A percentile compares a stretch with the other conserved stretches of the same genome.
phyloP scores from a whole-genome alignment of 2,888 invertebrate species.

The Emesis castigata region DNA sequence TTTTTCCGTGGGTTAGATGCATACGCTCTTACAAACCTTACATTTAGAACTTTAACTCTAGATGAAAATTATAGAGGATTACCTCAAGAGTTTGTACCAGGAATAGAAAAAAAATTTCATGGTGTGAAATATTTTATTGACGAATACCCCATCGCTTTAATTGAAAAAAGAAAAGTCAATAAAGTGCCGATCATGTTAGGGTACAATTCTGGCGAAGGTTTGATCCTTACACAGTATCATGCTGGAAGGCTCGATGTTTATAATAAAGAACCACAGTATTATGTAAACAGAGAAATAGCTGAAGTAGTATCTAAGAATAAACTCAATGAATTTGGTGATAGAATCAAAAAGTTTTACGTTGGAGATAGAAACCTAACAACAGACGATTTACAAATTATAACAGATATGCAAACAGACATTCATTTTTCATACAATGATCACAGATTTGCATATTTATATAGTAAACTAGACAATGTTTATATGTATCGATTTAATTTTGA shows the following conservation, averaged over 20 bases:
- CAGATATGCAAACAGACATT: conserved; percentile 62
- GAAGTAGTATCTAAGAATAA: conserved; percentile 50
- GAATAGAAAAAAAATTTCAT: conserved; percentile 71
- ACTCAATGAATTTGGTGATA: conserved; percentile 60
- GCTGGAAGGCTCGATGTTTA: conserved; percentile 63
- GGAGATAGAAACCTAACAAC: conserved; percentile 62
- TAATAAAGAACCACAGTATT: conserved; percentile 64
- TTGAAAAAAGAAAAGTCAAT: conserved; percentile 65
- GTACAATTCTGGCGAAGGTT: conserved; percentile 71
- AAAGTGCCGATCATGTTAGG: conserved; percentile 71
- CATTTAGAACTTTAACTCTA: conserved; percentile 65
- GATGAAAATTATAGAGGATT: conserved; percentile 71
- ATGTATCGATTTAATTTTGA: conserved; percentile 69
- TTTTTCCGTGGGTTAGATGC: conserved; percentile 67
- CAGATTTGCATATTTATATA: conserved; percentile 64
- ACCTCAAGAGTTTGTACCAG: conserved; percentile 72
- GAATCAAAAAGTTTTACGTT: conserved; percentile 69
- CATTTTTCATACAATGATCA: conserved; percentile 67
- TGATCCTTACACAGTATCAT: conserved; percentile 55
- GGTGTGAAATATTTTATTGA: conserved; percentile 70
- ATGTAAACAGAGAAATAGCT: conserved; percentile 68
- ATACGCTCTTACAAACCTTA: conserved; percentile 65
- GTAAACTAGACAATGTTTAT: conserved; percentile 47
- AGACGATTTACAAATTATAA: conserved; percentile 54
- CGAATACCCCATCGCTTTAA: conserved; percentile 64